phyloP scores from a whole-genome alignment of 2,797 vertebrate species.

The Sebastes itinus region DNA sequence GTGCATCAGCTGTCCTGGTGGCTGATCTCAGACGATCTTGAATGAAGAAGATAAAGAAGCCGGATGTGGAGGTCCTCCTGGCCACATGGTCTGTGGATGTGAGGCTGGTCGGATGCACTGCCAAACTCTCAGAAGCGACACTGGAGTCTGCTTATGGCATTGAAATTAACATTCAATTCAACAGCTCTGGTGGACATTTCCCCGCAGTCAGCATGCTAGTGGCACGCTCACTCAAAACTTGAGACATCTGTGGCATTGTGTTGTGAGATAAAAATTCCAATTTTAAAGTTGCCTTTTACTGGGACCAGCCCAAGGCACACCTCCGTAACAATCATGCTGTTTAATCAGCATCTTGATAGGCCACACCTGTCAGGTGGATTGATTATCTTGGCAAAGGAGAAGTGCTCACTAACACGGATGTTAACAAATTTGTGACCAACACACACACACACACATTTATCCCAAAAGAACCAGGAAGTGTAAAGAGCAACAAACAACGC shows the following conservation, averaged over 20 bases:
- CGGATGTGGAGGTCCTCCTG: not conserved
- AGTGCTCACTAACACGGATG: not conserved
- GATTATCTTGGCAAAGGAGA: not conserved
- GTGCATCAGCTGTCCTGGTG: not conserved
- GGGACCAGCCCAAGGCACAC: not conserved
- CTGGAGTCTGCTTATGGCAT: not conserved
- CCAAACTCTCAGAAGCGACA: not conserved
- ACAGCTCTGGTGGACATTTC: not conserved
- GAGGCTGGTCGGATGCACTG: not conserved
- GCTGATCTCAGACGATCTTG: too few relatives aligned
- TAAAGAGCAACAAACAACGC: too few relatives aligned
- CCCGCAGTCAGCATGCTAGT: not conserved
- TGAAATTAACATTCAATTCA: not conserved
- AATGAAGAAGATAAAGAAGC: not conserved
- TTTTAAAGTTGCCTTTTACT: not conserved
- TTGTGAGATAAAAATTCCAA: not conserved
- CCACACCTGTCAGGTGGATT: not conserved
- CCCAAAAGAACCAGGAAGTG: not conserved
- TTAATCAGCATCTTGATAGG: not conserved
- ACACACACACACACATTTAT: not conserved
- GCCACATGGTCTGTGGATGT: not conserved
- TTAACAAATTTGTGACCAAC: not conserved
- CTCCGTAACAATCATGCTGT: not conserved
- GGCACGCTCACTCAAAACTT: not conserved
- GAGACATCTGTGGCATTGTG: not conserved